Evolutionary conservation across 2,113 vertebrate genomes (phyloP).

Genomic region (Cacatua alba): DNA sequence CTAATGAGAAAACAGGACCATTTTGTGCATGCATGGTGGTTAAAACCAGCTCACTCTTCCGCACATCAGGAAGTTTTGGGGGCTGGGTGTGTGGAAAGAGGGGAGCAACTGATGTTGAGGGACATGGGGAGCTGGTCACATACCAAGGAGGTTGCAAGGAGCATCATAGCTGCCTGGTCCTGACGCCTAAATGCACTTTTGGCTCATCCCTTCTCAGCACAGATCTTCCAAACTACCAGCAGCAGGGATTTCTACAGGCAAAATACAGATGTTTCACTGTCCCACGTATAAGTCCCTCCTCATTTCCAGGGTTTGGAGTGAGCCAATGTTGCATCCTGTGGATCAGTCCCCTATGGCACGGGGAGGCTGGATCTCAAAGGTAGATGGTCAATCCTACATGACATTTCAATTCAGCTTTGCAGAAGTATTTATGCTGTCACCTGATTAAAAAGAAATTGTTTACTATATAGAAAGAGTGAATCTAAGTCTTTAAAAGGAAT

Average conservation of each 20-base stretch:
- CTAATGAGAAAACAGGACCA: background rate
- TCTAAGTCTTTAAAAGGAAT: background rate
- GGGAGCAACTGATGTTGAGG: background rate
- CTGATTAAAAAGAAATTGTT: background rate
- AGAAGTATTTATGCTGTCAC: background rate
- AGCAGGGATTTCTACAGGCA: background rate
- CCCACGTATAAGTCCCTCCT: background rate
- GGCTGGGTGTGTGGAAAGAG: background rate
- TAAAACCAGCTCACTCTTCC: background rate
- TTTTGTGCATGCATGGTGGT: background rate
- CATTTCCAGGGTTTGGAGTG: background rate
- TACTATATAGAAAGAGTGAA: background rate
- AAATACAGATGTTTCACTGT: background rate
- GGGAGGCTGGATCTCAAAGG: background rate
- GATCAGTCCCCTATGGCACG: rapidly evolving
- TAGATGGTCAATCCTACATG: background rate
- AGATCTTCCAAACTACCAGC: background rate
- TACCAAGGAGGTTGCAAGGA: background rate
- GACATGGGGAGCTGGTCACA: background rate
- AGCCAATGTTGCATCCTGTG: background rate
- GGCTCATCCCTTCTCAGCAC: background rate
- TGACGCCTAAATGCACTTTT: background rate
- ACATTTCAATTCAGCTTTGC: background rate
- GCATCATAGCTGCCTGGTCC: rapidly evolving
- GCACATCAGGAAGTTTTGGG: background rate